phyloP scores from a whole-genome alignment of 2,113 vertebrate species.

The Sebastes fasciatus region DNA sequence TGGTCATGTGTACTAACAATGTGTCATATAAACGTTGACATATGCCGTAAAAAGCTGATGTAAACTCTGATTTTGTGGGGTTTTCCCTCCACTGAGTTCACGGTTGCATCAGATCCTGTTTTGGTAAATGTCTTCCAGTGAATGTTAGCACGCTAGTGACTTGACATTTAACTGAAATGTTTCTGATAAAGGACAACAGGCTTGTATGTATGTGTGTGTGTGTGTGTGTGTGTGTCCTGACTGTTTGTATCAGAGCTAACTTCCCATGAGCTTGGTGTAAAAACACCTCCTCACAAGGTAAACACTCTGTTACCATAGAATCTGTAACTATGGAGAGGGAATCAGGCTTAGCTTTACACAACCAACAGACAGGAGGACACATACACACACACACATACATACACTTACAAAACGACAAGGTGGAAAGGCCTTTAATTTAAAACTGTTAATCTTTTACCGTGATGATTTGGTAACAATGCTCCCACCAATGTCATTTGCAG shows the following conservation, averaged over 20 bases:
- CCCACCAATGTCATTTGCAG: neutral
- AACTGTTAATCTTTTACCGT: slow-evolving; percentile 39
- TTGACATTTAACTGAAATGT: slow-evolving; percentile 59
- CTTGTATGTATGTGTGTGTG: neutral
- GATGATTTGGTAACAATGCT: slow-evolving; percentile 28
- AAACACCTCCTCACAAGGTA: slow-evolving; percentile 57
- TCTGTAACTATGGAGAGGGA: slow-evolving; percentile 71
- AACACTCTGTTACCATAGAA: slow-evolving; percentile 77
- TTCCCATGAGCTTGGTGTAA: slow-evolving; percentile 62
- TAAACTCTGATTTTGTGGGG: neutral
- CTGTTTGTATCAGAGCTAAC: slow-evolving; percentile 28
- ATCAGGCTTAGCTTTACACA: slow-evolving; percentile 54
- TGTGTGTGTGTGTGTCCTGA: slow-evolving; percentile 6
- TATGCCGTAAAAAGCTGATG: neutral
- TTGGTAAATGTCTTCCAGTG: slow-evolving; percentile 5
- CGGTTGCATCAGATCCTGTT: slow-evolving; percentile 11
- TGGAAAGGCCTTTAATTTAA: slow-evolving; percentile 46
- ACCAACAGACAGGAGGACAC: neutral
- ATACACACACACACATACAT: slow-evolving; percentile 5
- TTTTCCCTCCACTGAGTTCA: neutral
- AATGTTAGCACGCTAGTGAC: slow-evolving; percentile 13
- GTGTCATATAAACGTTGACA: neutral
- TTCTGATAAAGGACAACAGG: slow-evolving; percentile 38
- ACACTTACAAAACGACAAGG: neutral
- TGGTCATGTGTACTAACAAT: neutral